Percentiles rank a stretch among this genome's conserved stretches.
These are phyloP conservation scores for Lipophrys pholis DNA, from an alignment of 2,113 vertebrate species.

Conservation along the genomic window DNA sequence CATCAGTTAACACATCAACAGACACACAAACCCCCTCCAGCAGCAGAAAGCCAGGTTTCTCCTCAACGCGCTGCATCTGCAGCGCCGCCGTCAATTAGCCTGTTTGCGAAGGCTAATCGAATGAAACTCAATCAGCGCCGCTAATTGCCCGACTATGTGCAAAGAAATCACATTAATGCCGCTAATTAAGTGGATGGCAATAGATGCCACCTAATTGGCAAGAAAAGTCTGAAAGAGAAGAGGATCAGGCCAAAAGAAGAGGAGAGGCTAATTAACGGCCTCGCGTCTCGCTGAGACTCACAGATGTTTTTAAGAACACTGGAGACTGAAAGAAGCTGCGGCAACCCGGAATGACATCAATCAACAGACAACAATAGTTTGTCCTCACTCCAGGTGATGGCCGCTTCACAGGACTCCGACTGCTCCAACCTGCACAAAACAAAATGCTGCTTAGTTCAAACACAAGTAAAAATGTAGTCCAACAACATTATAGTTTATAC, in stretches of 20 bases:
- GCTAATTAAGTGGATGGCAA: conserved; percentile 97
- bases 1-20: conserved; percentile 70
- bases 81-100: conserved; percentile 94
- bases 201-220: conserved; percentile 93
- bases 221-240: conserved; percentile 41
- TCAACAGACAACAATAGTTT: too few species aligned
- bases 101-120: conserved; percentile 99
- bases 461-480: too few species aligned
- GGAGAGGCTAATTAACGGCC: background rate
- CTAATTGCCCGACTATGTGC: conserved; percentile 98
- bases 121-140: conserved; percentile 98
- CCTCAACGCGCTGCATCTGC: conserved; percentile 87
- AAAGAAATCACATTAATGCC: conserved; percentile 99
- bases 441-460: too few species aligned
- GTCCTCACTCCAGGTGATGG: too few species aligned
- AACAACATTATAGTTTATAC: too few species aligned
- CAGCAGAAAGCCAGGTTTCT: conserved; percentile 55
- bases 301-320: too few species aligned
- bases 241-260: conserved; percentile 11
- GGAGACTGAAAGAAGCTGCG: too few species aligned
- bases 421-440: too few species aligned
- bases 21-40: conserved; percentile 64
- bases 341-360: too few species aligned
- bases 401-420: too few species aligned
- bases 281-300: background rate